Base-by-base conservation (phyloP, 2,888 invertebrate species). In the Heterodera filipjevi region DNA sequence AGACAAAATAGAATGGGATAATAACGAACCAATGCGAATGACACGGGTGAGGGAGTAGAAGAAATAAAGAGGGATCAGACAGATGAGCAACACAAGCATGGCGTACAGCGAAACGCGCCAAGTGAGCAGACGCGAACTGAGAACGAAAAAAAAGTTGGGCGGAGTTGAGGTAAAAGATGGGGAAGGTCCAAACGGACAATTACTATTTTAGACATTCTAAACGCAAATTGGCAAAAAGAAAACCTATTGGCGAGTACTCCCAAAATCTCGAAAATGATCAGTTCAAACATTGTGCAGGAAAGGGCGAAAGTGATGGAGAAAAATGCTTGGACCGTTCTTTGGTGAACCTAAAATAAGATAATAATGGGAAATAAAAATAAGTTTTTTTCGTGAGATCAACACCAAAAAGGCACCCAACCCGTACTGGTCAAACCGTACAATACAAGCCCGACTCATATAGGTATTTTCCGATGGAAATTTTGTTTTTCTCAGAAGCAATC, bases 261-360 rank as follows among this genome's bases (percentile, higher is more conserved):
- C 80, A 97, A 92, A 84, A 99, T 99, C 92, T 99, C 99, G 91
- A 99, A 99, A 89, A 99, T 99, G 81, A 99, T 98, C 79, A 99
- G 91, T 90, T 99, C 98, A 90, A 99, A 99, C 95, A 99, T 96
- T 2, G 96, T 95, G 89, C 98, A 96, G 35, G 98, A 98, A 27
- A 99, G 91, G 0, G 98, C 94, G 90, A 99, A 95, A 53, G 96
- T 99, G 39, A 94, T 92, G 0, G 98, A 96, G 90, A 99, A 99
- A 89, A 97, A 95, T 6, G 98, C 91, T 90, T 98, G 95, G 2
- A 99, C 96, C 80, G 95, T 92, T 80, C 94, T 93, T 89, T 98
- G 95, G 86, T 96, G 95, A 27, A 85, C 81, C 75, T 75, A 30
- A 27, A 66, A 66, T 14, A 1, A 66, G 19, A 2, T 33, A 35